Evolutionary conservation across 2,797 vertebrate genomes (phyloP), one percentile per base, ranked within the genome.

Genomic region (Nyctalus aviator): DNA sequence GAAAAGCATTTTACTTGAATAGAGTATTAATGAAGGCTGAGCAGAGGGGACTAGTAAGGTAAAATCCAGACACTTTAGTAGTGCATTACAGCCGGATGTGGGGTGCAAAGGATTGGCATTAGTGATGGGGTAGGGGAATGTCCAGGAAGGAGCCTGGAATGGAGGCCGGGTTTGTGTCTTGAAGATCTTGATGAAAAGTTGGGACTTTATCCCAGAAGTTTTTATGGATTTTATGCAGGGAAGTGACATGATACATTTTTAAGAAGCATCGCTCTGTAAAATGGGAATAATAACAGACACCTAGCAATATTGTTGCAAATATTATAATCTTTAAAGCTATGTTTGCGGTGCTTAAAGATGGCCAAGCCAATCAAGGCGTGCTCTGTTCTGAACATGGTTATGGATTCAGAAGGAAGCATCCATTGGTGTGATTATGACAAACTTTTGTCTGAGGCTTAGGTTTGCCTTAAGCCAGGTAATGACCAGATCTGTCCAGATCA

Each of bases 301-400:
- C 64, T 48, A 25, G n/a, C 62, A 84, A 84, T 30, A 32, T 18
- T 64, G 68, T 44, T 89, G 55, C 23, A 53, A 76, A 84, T 81
- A 77, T 27, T 81, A 86, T 11, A 88, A 82, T 81, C 84, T 64
- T 82, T 95, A 87, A 72, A 90, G 44, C 30, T 25, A n/a, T 53
- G 66, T 59, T 76, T 32, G 46, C 3, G 5, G 25, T 41, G 11
- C 27, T 85, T 69, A 72, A 78, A 72, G 37, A 90, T n/a, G 46
- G 46, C 15, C 13, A 66, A 37, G 17, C 3, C 37, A 69, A 78
- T 90, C 62, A 48, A 53, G 2, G 9, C 17, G 88, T 50, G 8
- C 21, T 53, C 62, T 50, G 3, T 88, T 73, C 46, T 27, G 73
- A 83, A 77, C 23, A 81, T 41, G 41, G 37, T 68, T 69, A 76